phyloP scores from a whole-genome alignment of 2,113 vertebrate genomes.

The Hyla sarda region DNA sequence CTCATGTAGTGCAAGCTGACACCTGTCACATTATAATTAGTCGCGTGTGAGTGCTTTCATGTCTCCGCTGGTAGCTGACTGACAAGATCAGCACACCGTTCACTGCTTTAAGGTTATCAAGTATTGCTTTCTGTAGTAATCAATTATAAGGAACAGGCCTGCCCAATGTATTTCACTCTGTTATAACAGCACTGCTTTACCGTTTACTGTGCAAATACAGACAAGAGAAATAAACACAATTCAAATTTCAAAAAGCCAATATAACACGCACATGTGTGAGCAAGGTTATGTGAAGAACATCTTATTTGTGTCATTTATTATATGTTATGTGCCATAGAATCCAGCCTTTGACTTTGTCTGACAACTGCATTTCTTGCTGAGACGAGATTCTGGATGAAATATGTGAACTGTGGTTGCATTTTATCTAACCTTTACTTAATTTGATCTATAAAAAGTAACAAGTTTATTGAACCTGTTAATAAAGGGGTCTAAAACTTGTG shows the following conservation, averaged over 20 bases:
- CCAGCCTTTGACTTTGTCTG: conserved; percentile 47
- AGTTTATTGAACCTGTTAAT: conserved; percentile 55
- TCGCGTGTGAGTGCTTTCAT: conserved; percentile 11
- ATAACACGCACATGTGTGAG: background rate
- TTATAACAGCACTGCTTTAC: background rate
- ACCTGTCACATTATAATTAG: conserved; percentile 7
- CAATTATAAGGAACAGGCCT: background rate
- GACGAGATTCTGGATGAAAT: conserved; percentile 50
- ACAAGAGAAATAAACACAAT: background rate
- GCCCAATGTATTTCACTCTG: background rate
- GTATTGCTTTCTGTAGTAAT: conserved; percentile 8
- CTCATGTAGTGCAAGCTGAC: background rate
- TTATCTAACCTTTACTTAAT: conserved; percentile 59
- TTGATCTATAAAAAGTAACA: conserved; percentile 56
- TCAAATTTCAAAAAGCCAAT: background rate
- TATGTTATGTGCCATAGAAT: background rate
- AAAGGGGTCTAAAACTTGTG: conserved; percentile 54
- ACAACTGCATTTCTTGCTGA: conserved; percentile 42
- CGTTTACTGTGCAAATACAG: background rate
- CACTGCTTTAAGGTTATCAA: conserved; percentile 3
- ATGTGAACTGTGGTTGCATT: conserved; percentile 48
- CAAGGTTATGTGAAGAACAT: conserved; percentile 31
- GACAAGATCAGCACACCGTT: background rate
- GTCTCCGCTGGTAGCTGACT: background rate
- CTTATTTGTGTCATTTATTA: conserved; percentile 18